These are phyloP conservation scores for Drosophila parthenogenetica DNA, from an alignment of 2,888 invertebrate species.

Conservation along the genomic window DNA sequence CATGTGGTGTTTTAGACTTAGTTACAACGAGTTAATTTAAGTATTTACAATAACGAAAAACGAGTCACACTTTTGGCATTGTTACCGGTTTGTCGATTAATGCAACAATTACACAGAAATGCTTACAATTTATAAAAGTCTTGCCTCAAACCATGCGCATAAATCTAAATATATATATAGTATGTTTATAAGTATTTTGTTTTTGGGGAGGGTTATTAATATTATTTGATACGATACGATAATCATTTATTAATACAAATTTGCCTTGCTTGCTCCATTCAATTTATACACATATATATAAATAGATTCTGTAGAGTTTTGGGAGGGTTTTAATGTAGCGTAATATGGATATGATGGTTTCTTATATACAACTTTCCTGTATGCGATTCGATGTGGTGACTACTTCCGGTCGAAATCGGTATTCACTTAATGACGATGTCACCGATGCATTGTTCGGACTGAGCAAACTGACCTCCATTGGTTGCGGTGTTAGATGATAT, in stretches of 20 bases:
- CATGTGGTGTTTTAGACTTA: constrained; percentile 46
- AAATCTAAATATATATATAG: constrained; percentile 35
- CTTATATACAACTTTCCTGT: constrained; percentile 96
- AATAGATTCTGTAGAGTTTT: constrained; percentile 5
- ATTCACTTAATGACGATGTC: constrained; percentile 92
- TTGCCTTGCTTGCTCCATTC: constrained; percentile 26
- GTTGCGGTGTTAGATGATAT: constrained; percentile 84
- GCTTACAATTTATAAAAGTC: constrained; percentile 75
- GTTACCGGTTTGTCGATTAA: constrained; percentile 44
- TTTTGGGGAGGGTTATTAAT: constrained; percentile 28
- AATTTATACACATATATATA: constrained; percentile 50
- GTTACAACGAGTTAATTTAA: constrained; percentile 57
- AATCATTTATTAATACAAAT: constrained; percentile 63
- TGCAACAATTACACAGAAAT: constrained; percentile 69
- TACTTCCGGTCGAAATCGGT: constrained; percentile 93
- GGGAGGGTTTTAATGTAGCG: constrained; percentile 33
- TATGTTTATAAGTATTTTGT: constrained; percentile 49
- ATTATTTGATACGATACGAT: constrained; percentile 57
- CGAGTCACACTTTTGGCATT: constrained; percentile 72
- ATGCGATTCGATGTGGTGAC: constrained; percentile 94
- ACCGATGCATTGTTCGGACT: constrained; percentile 86
- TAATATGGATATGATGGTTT: constrained; percentile 9
- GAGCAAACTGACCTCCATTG: constrained; percentile 85
- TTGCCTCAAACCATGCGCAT: constrained; percentile 80
- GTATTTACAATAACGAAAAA: constrained; percentile 64